Conservation (phyloP, 2,888 invertebrate species). For the Synergus gifuensis region DNA sequence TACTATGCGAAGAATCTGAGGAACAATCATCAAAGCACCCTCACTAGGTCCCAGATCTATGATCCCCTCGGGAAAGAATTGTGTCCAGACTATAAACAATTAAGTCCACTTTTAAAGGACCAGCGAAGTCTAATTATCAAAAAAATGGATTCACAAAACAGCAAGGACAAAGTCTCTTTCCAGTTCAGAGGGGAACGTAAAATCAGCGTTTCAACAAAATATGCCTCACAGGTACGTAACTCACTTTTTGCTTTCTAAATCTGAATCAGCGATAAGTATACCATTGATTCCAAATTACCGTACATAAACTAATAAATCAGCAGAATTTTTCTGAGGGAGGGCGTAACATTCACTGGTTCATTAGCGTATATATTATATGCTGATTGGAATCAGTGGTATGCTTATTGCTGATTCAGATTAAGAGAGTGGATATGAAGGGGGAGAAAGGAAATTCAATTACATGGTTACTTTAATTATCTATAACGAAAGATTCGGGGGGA, state of each 20-base stretch:
- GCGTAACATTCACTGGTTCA: no score
- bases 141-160: constrained; percentile 8
- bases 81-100: constrained; percentile 67
- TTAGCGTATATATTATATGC: no score
- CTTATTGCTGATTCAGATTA: no score
- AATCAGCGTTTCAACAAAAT: constrained; percentile 10
- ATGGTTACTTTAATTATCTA: no score
- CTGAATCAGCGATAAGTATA: no score
- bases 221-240: constrained; percentile 25
- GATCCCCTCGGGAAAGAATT: constrained; percentile 63
- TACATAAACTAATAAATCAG: no score
- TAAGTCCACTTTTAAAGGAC: constrained; percentile 64
- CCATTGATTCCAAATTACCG: no score
- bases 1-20: constrained; percentile 74
- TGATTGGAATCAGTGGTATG: no score
- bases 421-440: no score
- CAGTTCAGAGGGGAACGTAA: constrained; percentile 39
- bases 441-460: no score
- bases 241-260: background rate
- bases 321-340: no score
- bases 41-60: constrained; percentile 67
- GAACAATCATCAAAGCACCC: constrained; percentile 62
- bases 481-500: no score
- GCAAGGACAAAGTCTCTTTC: constrained; percentile 12
- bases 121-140: constrained; percentile 31